Conservation (phyloP, 2,113 vertebrate genomes). For the Triplophysa rosa region DNA sequence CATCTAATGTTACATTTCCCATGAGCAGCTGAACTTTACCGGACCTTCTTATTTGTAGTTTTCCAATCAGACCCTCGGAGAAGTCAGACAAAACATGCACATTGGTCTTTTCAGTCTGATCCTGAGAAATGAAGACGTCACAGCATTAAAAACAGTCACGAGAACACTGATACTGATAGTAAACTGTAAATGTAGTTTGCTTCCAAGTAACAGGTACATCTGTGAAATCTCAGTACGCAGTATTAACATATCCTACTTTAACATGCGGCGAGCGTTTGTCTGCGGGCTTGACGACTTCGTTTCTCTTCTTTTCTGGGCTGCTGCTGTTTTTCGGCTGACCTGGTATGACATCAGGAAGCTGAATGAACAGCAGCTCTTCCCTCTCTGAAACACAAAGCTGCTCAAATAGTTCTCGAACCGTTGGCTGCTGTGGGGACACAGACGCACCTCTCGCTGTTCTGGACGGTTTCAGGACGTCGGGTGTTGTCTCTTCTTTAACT, state of each 20-base stretch:
- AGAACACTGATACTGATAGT: background rate
- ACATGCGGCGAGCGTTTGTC: slow-evolving; percentile 54
- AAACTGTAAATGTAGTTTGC: background rate
- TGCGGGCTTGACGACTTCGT: slow-evolving; percentile 58
- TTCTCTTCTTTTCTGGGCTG: slow-evolving; percentile 45
- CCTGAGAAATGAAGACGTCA: slow-evolving; percentile 48
- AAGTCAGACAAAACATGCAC: slow-evolving; percentile 66
- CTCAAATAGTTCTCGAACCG: slow-evolving; percentile 65
- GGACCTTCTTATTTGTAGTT: slow-evolving; percentile 74
- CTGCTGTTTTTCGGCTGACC: slow-evolving; percentile 23
- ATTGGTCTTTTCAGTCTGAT: slow-evolving; percentile 48
- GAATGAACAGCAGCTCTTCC: slow-evolving; percentile 76
- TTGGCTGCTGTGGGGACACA: slow-evolving; percentile 49
- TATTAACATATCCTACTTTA: slow-evolving; percentile 59
- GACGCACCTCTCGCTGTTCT: background rate
- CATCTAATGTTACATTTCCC: slow-evolving; percentile 71
- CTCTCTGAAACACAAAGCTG: slow-evolving; percentile 65
- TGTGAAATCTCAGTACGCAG: no score
- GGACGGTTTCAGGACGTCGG: background rate
- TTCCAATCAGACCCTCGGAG: slow-evolving; percentile 73
- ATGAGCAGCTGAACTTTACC: slow-evolving; percentile 74
- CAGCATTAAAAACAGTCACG: background rate
- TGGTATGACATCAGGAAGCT: slow-evolving; percentile 75
- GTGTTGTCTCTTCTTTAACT: slow-evolving; percentile 56
- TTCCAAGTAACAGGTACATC: background rate